Base-by-base conservation (phyloP, 2,113 vertebrate genomes). In the Callaeas wilsoni region DNA sequence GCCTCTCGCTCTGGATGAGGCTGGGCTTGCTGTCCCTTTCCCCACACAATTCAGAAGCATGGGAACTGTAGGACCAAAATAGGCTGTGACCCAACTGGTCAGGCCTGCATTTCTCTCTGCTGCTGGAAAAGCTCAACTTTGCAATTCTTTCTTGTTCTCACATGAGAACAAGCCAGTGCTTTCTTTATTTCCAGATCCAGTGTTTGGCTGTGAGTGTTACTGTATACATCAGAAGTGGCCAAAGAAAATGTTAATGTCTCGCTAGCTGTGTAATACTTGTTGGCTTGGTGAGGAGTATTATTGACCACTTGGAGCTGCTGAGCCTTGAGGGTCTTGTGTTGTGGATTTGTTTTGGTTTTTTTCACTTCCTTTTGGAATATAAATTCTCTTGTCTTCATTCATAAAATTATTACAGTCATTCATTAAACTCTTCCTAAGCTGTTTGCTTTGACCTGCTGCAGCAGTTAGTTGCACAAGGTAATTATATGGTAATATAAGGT, bases 381-480 rank as follows among this genome's bases (percentile, higher is more conserved):
- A 70, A 84, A 67, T 90, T 77, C 12, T 12, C 42, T 77, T 91
- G 50, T 83, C 53, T 90, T 92, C 78, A 90, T 96, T 97, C 92
- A 90, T 93, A 63, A 65, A 90, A 63, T 84, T 59, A 68, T 59
- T 77, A 5, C 29, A 86, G 53, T 78, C 18, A 52, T 86, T 93
- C 79, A 86, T 80, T 84, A 21, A 91, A 78, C 18, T 63, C 69
- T 75, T 84, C n/a, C 39, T 70, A 44, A 93, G 60, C 44, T 92
- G 63, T 91, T 94, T 86, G 39, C 56, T 90, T 86, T 90, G 62
- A 93, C 71, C 37, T 96, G 35, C 44, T 90, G 93, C 68, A 92
- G 76, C 93, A 87, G 76, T 93, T 84, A 87, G 73, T 92, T 90
- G 76, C 90, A 89, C 68, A 78, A 88, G 80, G 37, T 94, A 95